A percentile compares a stretch with the other conserved stretches of the same genome.
phyloP scores from a whole-genome alignment of 1,140 invertebrate genomes.

The Prorops nasuta region DNA sequence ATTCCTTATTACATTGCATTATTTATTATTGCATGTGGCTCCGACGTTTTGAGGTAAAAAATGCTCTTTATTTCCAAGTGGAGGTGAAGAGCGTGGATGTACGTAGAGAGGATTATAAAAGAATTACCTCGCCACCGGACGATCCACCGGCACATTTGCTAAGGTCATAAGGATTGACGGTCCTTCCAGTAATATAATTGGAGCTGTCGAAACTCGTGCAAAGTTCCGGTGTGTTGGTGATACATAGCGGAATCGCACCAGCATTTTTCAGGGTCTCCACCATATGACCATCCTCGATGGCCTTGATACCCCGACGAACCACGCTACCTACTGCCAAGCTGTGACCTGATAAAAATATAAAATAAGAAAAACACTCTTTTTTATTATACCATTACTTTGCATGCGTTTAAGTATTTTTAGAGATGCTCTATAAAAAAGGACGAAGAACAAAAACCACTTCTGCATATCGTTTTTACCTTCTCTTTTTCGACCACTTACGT shows the following conservation, averaged over 20 bases:
- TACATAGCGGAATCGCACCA: conserved; percentile 75
- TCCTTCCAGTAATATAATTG: conserved; percentile 71
- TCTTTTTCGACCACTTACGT: no score
- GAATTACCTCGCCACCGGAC: conserved; percentile 72
- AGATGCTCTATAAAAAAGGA: no score
- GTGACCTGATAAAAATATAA: conserved; percentile 55
- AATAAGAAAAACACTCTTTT: background rate
- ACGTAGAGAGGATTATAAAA: no score
- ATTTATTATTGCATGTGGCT: no score
- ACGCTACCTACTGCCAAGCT: conserved; percentile 66
- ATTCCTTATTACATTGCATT: no score
- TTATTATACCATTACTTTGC: no score
- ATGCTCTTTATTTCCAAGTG: no score
- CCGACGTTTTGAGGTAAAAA: no score
- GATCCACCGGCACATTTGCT: conserved; percentile 69
- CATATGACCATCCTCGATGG: conserved; percentile 62
- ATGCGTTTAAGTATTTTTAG: no score
- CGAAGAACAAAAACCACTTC: no score
- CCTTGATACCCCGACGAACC: conserved; percentile 57
- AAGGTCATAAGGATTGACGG: conserved; percentile 77
- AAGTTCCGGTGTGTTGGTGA: conserved; percentile 82
- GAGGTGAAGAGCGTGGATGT: no score
- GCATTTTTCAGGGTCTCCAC: conserved; percentile 63
- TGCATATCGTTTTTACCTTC: no score
- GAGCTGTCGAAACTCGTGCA: conserved; percentile 68